phyloP scores from a whole-genome alignment of 2,888 invertebrate genomes.

The Scrobipalpa atriplicella region DNA sequence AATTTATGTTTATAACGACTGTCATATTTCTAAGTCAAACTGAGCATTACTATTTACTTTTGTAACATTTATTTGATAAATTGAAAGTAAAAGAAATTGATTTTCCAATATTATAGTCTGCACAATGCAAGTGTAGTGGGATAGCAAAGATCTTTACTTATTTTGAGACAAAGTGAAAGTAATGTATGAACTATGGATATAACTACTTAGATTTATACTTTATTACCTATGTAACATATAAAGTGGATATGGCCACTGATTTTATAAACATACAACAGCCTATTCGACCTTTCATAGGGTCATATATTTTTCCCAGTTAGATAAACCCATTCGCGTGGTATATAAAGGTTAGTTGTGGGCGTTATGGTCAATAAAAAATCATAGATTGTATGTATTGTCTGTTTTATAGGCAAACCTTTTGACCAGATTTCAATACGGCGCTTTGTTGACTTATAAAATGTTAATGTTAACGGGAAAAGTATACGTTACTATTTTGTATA shows the following conservation, averaged over 20 bases:
- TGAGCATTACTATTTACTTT: too few relatives aligned
- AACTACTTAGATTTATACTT: too few relatives aligned
- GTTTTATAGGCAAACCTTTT: neutral
- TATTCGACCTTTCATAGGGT: neutral
- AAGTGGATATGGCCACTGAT: neutral
- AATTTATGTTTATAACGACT: neutral
- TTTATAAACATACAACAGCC: conserved; percentile 4
- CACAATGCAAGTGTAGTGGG: too few relatives aligned
- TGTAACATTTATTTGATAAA: too few relatives aligned
- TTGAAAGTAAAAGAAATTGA: too few relatives aligned
- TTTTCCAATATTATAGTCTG: too few relatives aligned
- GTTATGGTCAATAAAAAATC: neutral
- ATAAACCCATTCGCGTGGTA: neutral
- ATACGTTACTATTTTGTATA: too few relatives aligned
- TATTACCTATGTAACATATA: neutral
- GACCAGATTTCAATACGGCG: neutral
- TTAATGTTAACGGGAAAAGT: too few relatives aligned
- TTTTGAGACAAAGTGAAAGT: too few relatives aligned
- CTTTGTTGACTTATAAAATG: neutral
- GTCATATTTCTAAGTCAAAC: neutral
- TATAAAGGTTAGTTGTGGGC: neutral
- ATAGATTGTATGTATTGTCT: neutral
- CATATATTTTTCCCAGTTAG: conserved; percentile 10
- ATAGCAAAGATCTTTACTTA: too few relatives aligned
- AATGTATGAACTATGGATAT: too few relatives aligned